Conservation (phyloP, 2,113 vertebrate genomes). For the Cyprinodon tularosa region DNA sequence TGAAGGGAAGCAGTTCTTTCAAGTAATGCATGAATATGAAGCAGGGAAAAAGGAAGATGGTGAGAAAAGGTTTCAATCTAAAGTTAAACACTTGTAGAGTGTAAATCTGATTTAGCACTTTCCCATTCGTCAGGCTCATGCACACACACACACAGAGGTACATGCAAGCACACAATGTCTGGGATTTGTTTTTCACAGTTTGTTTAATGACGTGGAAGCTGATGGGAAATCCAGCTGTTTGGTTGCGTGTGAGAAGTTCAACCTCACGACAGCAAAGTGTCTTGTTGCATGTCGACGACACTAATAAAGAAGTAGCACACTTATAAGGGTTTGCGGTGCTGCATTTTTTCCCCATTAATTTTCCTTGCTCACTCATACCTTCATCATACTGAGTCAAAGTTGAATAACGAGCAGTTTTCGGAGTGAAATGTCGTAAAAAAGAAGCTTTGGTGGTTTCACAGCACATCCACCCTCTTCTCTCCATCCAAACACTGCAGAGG, state of each 20-base stretch:
- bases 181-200: slow-evolving; percentile 80
- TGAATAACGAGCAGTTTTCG: slow-evolving; percentile 3
- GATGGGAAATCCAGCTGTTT: slow-evolving; percentile 78
- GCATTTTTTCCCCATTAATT: neutral
- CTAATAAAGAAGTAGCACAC: slow-evolving; percentile 10
- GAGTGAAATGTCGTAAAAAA: slow-evolving; percentile 10
- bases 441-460: neutral
- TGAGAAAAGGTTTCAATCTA: neutral
- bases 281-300: slow-evolving; percentile 15
- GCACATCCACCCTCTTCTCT: slow-evolving; percentile 6
- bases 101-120: slow-evolving; percentile 32
- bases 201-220: slow-evolving; percentile 68
- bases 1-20: neutral
- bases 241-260: slow-evolving; percentile 43
- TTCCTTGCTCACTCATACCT: neutral
- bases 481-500: slow-evolving; percentile 5
- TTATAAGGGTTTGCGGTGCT: slow-evolving; percentile 3
- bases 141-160: slow-evolving; percentile 50
- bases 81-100: slow-evolving; percentile 19
- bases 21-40: neutral
- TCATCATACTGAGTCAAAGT: neutral
- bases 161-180: slow-evolving; percentile 56
- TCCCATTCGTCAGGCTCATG: neutral
- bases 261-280: slow-evolving; percentile 50
- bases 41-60: neutral